Percentiles rank a stretch among this genome's conserved stretches.
These are phyloP conservation scores for Hypselothyrea guttata DNA, from an alignment of 2,888 invertebrate species.

Conservation along the genomic window DNA sequence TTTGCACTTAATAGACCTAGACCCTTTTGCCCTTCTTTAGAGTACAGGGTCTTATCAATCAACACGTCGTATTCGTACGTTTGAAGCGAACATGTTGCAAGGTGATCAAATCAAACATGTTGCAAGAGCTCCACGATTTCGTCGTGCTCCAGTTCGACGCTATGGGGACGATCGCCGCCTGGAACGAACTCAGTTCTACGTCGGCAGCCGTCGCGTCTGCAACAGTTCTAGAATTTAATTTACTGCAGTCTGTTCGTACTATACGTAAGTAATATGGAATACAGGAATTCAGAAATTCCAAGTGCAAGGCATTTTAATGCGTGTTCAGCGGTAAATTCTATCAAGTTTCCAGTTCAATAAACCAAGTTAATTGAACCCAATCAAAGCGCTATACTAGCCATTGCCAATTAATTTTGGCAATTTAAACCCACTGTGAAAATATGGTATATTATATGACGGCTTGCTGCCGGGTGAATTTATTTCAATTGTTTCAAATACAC, in stretches of 20 bases:
- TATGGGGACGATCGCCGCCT: constrained; percentile 40
- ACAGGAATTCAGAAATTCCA: constrained; percentile 11
- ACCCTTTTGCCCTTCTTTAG: too few relatives aligned
- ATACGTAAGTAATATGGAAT: constrained; percentile 20
- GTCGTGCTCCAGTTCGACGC: constrained; percentile 37
- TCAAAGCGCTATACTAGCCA: constrained; percentile 15
- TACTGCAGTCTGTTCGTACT: constrained; percentile 25
- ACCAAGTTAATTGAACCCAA: constrained; percentile 64
- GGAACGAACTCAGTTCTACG: constrained; percentile 43
- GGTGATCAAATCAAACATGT: constrained; percentile 58
- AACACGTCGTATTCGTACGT: constrained; percentile 29
- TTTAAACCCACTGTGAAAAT: constrained; percentile 22
- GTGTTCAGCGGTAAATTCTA: constrained; percentile 32
- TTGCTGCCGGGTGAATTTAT: constrained; percentile 49
- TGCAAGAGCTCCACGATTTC: constrained; percentile 11
- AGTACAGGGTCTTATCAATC: too few relatives aligned
- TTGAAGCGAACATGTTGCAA: constrained; percentile 60
- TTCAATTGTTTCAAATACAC: constrained; percentile 24
- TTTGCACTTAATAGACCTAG: too few relatives aligned
- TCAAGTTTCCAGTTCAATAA: constrained; percentile 49
- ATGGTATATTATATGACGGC: too few relatives aligned
- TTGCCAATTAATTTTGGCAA: constrained; percentile 34
- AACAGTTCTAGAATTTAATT: constrained; percentile 16
- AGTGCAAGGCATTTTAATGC: constrained; percentile 21
- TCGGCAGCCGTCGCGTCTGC: constrained; percentile 51